A percentile compares a stretch with the other conserved stretches of the same genome.
phyloP scores from a whole-genome alignment of 2,797 vertebrate species.

The Nyctalus aviator region DNA sequence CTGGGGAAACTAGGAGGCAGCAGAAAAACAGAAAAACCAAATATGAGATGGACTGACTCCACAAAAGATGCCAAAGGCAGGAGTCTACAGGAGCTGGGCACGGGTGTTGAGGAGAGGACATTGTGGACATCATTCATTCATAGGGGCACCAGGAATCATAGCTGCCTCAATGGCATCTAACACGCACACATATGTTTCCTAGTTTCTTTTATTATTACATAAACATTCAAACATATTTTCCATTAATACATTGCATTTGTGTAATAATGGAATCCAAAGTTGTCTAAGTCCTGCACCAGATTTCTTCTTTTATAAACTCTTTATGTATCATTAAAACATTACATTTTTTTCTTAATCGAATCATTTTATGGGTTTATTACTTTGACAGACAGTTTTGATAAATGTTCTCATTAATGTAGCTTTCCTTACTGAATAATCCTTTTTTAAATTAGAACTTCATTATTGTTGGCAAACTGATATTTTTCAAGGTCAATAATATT shows the following conservation, averaged over 20 bases:
- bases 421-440: conserved; percentile 35
- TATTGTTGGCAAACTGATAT: conserved; percentile 10
- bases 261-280: conserved; percentile 43
- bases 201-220: conserved; percentile 19
- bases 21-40: not conserved
- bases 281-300: not conserved
- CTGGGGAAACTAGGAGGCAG: not conserved
- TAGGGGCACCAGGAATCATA: not conserved
- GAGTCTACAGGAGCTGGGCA: not conserved
- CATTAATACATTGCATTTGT: conserved; percentile 35
- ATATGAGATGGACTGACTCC: not conserved
- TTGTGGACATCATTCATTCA: not conserved
- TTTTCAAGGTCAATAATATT: conserved; percentile 55
- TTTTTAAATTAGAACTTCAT: not conserved
- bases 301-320: conserved; percentile 32
- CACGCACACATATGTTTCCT: not conserved
- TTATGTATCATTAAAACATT: conserved; percentile 16
- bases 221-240: conserved; percentile 35
- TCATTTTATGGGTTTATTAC: conserved; percentile 27
- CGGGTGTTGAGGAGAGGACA: not conserved
- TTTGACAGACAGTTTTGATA: conserved; percentile 53
- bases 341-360: conserved; percentile 45
- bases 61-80: not conserved
- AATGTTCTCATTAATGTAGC: conserved; percentile 3
- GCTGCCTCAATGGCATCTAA: not conserved